Evolutionary conservation across 2,113 vertebrate genomes (phyloP).

Genomic region (Mungos mungo): DNA sequence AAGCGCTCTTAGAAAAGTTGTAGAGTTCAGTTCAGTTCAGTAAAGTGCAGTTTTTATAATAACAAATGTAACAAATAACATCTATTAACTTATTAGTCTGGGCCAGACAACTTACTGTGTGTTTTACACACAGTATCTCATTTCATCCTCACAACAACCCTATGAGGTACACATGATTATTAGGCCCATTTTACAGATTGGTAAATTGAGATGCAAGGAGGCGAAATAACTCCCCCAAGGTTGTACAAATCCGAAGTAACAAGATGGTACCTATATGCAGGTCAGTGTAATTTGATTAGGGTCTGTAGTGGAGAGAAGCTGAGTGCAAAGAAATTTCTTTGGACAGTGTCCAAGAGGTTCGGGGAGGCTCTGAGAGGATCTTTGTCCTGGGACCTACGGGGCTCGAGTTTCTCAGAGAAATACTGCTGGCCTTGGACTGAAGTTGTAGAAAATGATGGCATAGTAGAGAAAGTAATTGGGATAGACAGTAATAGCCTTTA

Average conservation of each 20-base stretch:
- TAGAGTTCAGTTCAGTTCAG: not conserved
- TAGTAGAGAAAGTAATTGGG: not conserved
- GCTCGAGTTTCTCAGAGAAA: not conserved
- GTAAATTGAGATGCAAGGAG: not conserved
- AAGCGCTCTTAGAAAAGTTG: not conserved
- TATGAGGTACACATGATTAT: not conserved
- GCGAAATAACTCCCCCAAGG: not conserved
- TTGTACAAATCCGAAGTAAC: not conserved
- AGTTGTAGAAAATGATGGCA: not conserved
- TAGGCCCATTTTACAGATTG: not conserved
- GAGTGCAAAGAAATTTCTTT: not conserved
- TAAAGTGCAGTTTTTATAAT: not conserved
- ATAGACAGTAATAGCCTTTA: not conserved
- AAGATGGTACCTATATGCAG: not conserved
- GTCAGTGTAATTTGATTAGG: not conserved
- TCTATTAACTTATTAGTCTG: not conserved
- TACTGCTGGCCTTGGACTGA: not conserved
- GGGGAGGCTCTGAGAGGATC: not conserved
- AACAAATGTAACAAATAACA: not conserved
- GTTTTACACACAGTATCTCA: not conserved
- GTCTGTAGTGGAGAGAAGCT: not conserved
- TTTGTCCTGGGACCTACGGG: not conserved
- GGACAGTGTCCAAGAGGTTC: not conserved
- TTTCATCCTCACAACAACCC: not conserved
- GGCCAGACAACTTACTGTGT: not conserved